Evolutionary conservation across 2,113 vertebrate genomes (phyloP).

Genomic region (Xiphophorus maculatus): DNA sequence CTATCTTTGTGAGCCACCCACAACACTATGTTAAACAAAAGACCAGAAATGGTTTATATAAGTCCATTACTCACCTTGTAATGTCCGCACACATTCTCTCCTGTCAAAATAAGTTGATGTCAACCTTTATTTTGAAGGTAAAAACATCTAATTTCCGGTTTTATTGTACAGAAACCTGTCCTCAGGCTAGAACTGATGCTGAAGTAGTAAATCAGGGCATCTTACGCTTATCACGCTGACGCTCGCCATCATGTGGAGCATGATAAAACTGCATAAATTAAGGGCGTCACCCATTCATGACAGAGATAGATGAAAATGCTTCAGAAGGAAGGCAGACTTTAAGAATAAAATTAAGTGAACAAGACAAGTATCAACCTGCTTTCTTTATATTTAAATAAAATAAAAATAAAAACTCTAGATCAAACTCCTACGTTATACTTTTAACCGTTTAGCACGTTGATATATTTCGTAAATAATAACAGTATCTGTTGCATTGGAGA

Average conservation of each 20-base stretch:
- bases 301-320: not conserved
- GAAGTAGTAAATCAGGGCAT: not conserved
- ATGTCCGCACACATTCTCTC: not conserved
- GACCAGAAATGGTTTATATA: too few species aligned
- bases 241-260: conserved; percentile 40
- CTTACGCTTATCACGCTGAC: not conserved
- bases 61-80: not conserved
- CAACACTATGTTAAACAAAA: too few species aligned
- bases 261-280: conserved; percentile 17
- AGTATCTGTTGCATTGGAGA: not conserved
- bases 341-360: not conserved
- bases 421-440: not conserved
- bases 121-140: conserved; percentile 43
- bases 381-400: not conserved
- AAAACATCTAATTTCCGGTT: conserved; percentile 8
- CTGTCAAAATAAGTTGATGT: not conserved
- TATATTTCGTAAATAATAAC: not conserved
- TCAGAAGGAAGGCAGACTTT: not conserved
- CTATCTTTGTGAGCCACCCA: too few species aligned
- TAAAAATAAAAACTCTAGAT: not conserved
- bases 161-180: not conserved
- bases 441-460: not conserved
- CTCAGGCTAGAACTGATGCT: conserved; percentile 17
- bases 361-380: not conserved
- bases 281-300: not conserved